Conservation (phyloP, 2,888 invertebrate genomes). For the Dynastes maya region DNA sequence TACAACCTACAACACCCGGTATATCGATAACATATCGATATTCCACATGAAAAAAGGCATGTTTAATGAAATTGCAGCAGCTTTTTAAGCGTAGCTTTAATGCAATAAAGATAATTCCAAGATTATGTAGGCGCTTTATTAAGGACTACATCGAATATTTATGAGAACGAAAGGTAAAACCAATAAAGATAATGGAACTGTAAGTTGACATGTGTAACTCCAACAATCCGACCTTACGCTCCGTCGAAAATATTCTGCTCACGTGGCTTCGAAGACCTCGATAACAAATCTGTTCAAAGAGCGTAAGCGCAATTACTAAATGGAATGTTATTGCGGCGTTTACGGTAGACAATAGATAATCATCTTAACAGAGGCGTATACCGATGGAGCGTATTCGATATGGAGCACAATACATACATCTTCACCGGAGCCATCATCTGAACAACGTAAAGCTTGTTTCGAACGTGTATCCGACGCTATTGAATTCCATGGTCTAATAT, state of each 20-base stretch:
- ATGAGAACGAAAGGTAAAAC: no score
- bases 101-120: no score
- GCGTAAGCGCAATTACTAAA: constrained; percentile 52
- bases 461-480: constrained; percentile 1
- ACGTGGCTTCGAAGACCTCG: neutral
- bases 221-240: no score
- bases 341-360: constrained; percentile 50
- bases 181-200: no score
- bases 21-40: no score
- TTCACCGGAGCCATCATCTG: neutral
- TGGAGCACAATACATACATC: constrained; percentile 3
- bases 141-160: no score
- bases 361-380: constrained; percentile 51
- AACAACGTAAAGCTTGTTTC: neutral
- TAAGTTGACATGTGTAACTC: no score
- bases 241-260: neutral
- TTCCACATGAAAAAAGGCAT: no score
- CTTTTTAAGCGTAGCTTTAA: no score
- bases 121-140: no score
- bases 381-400: constrained; percentile 34
- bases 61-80: no score
- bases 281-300: constrained; percentile 25
- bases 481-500: constrained; percentile 1
- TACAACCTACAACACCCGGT: no score
- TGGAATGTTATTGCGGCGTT: constrained; percentile 53